Conservation (phyloP, 2,113 vertebrate genomes). For the Tragelaphus strepsiceros region DNA sequence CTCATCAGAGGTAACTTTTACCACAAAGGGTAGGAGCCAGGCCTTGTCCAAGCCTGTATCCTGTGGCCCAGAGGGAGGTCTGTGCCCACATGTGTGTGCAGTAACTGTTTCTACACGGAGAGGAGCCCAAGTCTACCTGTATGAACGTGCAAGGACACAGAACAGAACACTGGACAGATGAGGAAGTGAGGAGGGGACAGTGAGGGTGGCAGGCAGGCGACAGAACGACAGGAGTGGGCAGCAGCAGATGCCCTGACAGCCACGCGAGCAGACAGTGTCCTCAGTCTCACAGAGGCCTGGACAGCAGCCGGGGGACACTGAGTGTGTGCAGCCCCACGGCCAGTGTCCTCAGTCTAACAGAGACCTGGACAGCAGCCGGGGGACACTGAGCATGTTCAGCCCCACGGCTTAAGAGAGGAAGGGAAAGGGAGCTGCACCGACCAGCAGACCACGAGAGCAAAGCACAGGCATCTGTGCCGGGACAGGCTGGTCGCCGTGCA, state of each 20-base stretch:
- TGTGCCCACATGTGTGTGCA: neutral
- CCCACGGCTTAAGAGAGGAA: neutral
- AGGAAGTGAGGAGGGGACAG: neutral
- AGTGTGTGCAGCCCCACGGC: too few relatives aligned
- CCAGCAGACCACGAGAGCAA: neutral
- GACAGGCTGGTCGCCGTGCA: neutral
- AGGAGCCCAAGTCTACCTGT: neutral
- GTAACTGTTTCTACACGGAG: neutral
- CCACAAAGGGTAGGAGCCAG: neutral
- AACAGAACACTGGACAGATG: neutral
- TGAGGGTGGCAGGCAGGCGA: neutral
- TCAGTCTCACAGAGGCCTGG: neutral
- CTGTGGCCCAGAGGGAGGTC: neutral
- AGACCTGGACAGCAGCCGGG: neutral
- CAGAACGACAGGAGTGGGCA: rapidly evolving
- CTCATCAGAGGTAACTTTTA: neutral
- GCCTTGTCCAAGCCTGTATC: neutral
- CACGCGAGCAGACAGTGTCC: neutral
- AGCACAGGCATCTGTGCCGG: neutral
- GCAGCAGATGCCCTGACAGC: too few relatives aligned
- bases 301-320: neutral
- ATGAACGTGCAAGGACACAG: neutral
- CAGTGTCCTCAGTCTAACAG: neutral
- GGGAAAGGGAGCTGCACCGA: too few relatives aligned
- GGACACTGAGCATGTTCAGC: neutral